phyloP scores from a whole-genome alignment of 2,888 invertebrate genomes.

The Caenorhabditis japonica region DNA sequence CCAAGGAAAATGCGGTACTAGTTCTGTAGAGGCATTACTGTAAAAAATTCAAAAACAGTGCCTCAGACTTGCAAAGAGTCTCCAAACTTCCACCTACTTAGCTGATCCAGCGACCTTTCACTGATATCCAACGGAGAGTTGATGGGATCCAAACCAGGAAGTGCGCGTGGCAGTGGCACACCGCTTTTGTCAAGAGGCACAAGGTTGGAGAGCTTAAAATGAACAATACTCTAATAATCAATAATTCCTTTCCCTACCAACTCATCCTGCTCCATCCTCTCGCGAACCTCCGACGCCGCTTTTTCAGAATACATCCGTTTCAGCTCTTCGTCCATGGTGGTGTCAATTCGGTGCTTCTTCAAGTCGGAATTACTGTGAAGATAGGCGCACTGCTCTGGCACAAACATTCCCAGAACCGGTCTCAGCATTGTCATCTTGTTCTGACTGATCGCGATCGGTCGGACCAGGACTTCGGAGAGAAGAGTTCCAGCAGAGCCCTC shows the following conservation, averaged over 20 bases:
- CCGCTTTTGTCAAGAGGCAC: slow-evolving; percentile 51
- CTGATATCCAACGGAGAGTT: slow-evolving; percentile 44
- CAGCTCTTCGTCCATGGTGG: slow-evolving; percentile 58
- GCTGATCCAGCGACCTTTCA: slow-evolving; percentile 43
- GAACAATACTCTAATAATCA: neutral
- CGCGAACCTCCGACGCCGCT: slow-evolving; percentile 41
- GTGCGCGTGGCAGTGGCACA: slow-evolving; percentile 47
- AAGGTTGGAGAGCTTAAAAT: slow-evolving; percentile 22
- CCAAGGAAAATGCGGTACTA: too few relatives aligned
- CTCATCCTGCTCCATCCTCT: slow-evolving; percentile 35
- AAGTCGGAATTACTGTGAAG: slow-evolving; percentile 51
- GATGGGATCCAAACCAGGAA: slow-evolving; percentile 14
- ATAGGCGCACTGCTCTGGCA: slow-evolving; percentile 62
- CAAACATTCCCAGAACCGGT: slow-evolving; percentile 55
- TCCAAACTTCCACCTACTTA: too few relatives aligned
- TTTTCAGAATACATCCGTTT: slow-evolving; percentile 61
- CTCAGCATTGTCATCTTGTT: slow-evolving; percentile 51
- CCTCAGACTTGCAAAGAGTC: too few relatives aligned
- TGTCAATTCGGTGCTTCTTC: slow-evolving; percentile 57
- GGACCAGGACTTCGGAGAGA: slow-evolving; percentile 61
- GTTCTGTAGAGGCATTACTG: too few relatives aligned
- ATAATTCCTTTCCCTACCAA: neutral
- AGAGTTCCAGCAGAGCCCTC: slow-evolving; percentile 68
- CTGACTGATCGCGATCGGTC: slow-evolving; percentile 61
- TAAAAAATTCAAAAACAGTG: too few relatives aligned